Evolutionary conservation across 2,888 invertebrate species (phyloP), one percentile per base, ranked within the genome.

Genomic region (Hypena proboscidalis): DNA sequence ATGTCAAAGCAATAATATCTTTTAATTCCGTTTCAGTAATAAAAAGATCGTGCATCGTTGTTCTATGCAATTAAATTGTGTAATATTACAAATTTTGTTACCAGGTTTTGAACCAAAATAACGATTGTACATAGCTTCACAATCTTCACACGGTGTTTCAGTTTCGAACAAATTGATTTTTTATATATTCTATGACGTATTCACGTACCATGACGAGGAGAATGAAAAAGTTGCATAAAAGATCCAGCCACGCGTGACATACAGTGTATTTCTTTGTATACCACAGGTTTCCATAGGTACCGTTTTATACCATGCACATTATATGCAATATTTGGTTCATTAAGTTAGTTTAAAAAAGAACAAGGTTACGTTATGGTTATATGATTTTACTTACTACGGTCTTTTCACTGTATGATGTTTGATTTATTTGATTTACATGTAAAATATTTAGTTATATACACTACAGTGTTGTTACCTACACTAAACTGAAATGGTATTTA

Each of bases 201-300:
- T 67, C 55, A 52, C 41, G 35, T 68, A 55, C 57, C 60, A 64
- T 72, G 71, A 72, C 67, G 67, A 43, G 56, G 46, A 46, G 44
- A 71, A 72, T 72, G 66, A 75, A 62, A 74, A 77, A 74, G 57
- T 65, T 66, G 57, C 49, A 70, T 67, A 77, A 76, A 74, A 70
- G 73, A 67, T 57, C 54, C 75, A 63, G 43, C 69, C 72, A 70
- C 73, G 78, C 78, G 66, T 77, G 69, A 72, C 73, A 50, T 57
- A 25, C 25, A 32, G 14, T 34, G 43, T 60, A 51, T 69, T 67
- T 61, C 60, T 54, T 69, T 67, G 52, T 65, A 44, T 59, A 45
- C n/a, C n/a, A n/a, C n/a, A n/a, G n/a, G n/a, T n/a, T n/a, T n/a
- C n/a, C n/a, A 10, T 17, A 17, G 25, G 27, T 46, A 30, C 30